These are phyloP conservation scores for Pocillopora meandrina DNA, from an alignment of 92 coral and sea anemone species.

Conservation along the genomic window DNA sequence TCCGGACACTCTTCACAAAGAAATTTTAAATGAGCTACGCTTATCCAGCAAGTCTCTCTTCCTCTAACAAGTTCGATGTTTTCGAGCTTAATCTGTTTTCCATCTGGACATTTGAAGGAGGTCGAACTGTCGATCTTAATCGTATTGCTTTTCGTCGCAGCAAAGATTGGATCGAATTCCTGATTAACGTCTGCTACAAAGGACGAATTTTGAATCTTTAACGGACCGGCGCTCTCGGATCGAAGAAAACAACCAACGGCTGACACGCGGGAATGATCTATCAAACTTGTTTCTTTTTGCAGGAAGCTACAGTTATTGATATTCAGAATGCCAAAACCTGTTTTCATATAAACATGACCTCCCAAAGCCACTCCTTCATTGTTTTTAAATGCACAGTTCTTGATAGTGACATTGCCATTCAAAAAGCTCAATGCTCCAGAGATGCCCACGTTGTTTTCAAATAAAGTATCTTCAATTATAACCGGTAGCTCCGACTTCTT, in stretches of 20 bases:
- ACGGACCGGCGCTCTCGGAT: constrained; percentile 49
- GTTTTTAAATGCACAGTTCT: constrained; percentile 43
- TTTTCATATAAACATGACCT: constrained; percentile 34
- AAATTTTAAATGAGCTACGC: constrained; percentile 21
- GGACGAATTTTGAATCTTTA: constrained; percentile 26
- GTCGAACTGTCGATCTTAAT: constrained; percentile 30
- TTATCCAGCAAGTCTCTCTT: constrained; percentile 1
- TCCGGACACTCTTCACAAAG: constrained; percentile 41
- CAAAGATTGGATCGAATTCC: constrained; percentile 28
- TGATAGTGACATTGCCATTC: constrained; percentile 32
- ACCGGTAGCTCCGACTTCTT: constrained; percentile 9
- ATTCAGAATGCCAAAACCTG: constrained; percentile 38
- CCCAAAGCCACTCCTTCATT: constrained; percentile 25
- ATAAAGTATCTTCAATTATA: constrained; percentile 22
- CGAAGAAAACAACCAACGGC: constrained; percentile 24
- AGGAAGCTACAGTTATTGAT: constrained; percentile 37
- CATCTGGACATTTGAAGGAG: constrained; percentile 20
- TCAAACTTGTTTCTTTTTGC: background rate
- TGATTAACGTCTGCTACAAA: constrained; percentile 14
- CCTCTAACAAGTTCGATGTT: background rate
- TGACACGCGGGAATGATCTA: background rate
- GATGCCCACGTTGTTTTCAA: constrained; percentile 48
- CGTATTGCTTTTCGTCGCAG: constrained; percentile 28
- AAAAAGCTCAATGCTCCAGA: constrained; percentile 31
- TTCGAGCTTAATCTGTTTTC: background rate